A percentile compares a stretch with the other conserved stretches of the same genome.
These are phyloP conservation scores for Menidia menidia DNA, from an alignment of 2,797 vertebrate species.

Conservation along the genomic window DNA sequence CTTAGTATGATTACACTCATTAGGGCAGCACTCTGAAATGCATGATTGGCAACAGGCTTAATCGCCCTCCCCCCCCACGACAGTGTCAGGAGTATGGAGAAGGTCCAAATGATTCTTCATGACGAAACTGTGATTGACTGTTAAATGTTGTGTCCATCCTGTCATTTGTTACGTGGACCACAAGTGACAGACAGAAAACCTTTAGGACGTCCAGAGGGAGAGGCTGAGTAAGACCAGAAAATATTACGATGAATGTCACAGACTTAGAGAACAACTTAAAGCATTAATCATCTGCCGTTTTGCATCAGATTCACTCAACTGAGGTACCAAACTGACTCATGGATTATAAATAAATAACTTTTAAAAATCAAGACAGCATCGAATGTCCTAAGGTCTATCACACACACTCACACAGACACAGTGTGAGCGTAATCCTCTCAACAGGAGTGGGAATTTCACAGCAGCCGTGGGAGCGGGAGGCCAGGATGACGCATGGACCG, in stretches of 20 bases:
- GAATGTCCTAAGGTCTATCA: slow-evolving; percentile 6
- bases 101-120: slow-evolving; percentile 10
- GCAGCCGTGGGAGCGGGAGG: slow-evolving; percentile 71
- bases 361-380: neutral
- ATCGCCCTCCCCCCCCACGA: slow-evolving; percentile 23
- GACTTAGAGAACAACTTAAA: neutral
- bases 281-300: neutral
- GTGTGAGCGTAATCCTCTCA: slow-evolving; percentile 74
- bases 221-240: too few relatives aligned
- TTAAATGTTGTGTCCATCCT: slow-evolving; percentile 2
- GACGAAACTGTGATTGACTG: neutral
- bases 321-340: slow-evolving; percentile 6
- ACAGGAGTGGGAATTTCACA: slow-evolving; percentile 80
- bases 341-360: slow-evolving; percentile 6
- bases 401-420: slow-evolving; percentile 38
- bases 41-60: slow-evolving; percentile 68
- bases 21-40: slow-evolving; percentile 52
- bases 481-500: slow-evolving; percentile 69
- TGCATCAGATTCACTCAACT: slow-evolving; percentile 1
- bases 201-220: neutral
- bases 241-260: neutral
- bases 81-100: neutral
- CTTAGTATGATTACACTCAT: slow-evolving; percentile 77
- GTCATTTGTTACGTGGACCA: slow-evolving; percentile 8
- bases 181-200: slow-evolving; percentile 9